A percentile compares a stretch with the other conserved stretches of the same genome.
These are phyloP conservation scores for Daubentonia madagascariensis DNA, from an alignment of 2,113 vertebrate genomes.

Conservation along the genomic window DNA sequence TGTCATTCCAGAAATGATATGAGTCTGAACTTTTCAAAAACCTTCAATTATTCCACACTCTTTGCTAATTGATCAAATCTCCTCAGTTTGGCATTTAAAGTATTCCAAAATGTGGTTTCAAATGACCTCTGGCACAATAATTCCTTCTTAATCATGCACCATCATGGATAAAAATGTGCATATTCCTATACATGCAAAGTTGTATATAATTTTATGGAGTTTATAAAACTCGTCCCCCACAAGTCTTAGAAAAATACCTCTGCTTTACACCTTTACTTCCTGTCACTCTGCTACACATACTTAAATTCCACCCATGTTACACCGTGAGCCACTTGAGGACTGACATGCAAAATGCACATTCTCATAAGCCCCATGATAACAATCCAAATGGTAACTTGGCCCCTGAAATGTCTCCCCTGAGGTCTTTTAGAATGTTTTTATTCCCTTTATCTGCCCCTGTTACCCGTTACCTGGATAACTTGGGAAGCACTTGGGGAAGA, in stretches of 20 bases:
- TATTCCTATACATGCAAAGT: background rate
- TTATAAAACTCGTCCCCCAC: background rate
- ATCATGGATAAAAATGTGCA: background rate
- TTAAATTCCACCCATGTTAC: background rate
- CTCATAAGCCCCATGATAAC: background rate
- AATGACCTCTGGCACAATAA: background rate
- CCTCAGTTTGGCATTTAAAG: background rate
- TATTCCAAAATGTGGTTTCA: background rate
- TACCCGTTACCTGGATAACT: background rate
- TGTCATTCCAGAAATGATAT: background rate
- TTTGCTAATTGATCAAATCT: background rate
- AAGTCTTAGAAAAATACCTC: background rate
- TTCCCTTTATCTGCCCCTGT: background rate
- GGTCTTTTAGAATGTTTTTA: background rate
- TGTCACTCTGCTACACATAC: background rate
- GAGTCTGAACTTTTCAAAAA: background rate
- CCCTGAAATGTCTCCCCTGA: background rate
- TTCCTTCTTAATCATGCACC: background rate
- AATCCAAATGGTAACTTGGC: background rate
- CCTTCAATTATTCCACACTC: too few species aligned
- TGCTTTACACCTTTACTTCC: background rate
- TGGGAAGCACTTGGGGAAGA: background rate
- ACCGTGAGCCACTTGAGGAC: background rate
- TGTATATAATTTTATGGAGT: background rate
- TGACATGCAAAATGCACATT: background rate